These are phyloP conservation scores for Heliconius sara DNA, from an alignment of 2,888 invertebrate species.

Conservation along the genomic window DNA sequence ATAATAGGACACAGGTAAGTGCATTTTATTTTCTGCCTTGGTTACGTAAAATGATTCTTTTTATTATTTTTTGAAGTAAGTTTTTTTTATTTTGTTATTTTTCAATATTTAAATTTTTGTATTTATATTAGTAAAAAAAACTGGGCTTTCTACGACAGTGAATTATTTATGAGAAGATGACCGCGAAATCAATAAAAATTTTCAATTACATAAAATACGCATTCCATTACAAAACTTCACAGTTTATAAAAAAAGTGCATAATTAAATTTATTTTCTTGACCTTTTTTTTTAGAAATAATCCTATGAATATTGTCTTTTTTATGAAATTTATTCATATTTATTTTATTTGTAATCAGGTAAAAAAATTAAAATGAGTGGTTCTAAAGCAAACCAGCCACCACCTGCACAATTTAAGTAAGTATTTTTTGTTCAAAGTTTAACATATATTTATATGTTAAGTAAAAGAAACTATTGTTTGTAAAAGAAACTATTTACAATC, in stretches of 20 bases:
- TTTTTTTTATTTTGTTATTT: slow-evolving; percentile 5
- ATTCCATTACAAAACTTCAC: not conserved
- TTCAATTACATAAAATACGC: not conserved
- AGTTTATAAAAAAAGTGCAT: not conserved
- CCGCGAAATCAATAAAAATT: not conserved
- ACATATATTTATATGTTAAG: not conserved
- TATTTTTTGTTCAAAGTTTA: slow-evolving; percentile 25
- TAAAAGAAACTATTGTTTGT: not conserved
- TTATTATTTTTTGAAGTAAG: slow-evolving; percentile 21
- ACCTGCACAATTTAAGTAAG: slow-evolving; percentile 58
- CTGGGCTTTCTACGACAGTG: not conserved
- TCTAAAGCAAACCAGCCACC: slow-evolving; percentile 44
- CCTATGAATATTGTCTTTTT: not conserved
- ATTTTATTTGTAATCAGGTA: slow-evolving; percentile 35
- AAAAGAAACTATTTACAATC: not conserved
- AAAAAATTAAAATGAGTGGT: slow-evolving; percentile 50
- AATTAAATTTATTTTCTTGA: not conserved
- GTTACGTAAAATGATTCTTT: slow-evolving; percentile 41
- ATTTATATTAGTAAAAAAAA: not conserved
- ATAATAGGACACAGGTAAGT: slow-evolving; percentile 36
- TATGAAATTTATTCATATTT: slow-evolving; percentile 18
- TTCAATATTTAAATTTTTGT: slow-evolving; percentile 1
- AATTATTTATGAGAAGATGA: not conserved
- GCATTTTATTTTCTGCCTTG: slow-evolving; percentile 4
- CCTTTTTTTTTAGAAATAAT: not conserved